These are phyloP conservation scores for Platycnemis pennipes DNA, from an alignment of 2,888 invertebrate genomes.

Conservation along the genomic window DNA sequence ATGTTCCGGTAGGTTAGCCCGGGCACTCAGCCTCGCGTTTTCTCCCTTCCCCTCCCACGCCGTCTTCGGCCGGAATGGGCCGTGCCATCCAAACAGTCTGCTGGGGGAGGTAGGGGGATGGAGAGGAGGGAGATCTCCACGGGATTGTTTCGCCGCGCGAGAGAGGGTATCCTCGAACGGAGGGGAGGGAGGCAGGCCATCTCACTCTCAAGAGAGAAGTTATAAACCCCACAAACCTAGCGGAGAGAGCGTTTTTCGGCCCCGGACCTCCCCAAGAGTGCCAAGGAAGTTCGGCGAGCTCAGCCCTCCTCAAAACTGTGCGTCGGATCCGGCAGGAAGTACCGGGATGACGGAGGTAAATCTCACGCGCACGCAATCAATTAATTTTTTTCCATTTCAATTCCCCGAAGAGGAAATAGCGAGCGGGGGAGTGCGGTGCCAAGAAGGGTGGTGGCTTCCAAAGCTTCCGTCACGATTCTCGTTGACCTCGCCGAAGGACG, in stretches of 20 bases:
- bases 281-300: not conserved
- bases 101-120: not conserved
- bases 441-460: not conserved
- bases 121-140: not conserved
- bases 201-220: constrained; percentile 18
- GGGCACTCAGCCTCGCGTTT: not conserved
- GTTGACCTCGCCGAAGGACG: not conserved
- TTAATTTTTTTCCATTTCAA: not conserved
- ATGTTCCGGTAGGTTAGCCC: constrained; percentile 31
- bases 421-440: not conserved
- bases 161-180: not conserved
- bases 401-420: not conserved
- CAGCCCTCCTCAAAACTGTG: not conserved
- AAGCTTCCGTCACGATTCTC: not conserved
- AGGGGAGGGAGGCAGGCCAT: not conserved
- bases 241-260: constrained; percentile 63
- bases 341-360: constrained; percentile 62
- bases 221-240: constrained; percentile 38
- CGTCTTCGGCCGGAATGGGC: not conserved
- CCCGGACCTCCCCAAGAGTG: not conserved
- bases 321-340: not conserved
- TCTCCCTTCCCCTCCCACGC: not conserved
- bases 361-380: not conserved
- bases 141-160: not conserved
- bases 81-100: constrained; percentile 13